Percentiles rank a stretch among this genome's conserved stretches.
phyloP scores from a whole-genome alignment of 2,113 vertebrate genomes.

The Paraplagusia blochii region DNA sequence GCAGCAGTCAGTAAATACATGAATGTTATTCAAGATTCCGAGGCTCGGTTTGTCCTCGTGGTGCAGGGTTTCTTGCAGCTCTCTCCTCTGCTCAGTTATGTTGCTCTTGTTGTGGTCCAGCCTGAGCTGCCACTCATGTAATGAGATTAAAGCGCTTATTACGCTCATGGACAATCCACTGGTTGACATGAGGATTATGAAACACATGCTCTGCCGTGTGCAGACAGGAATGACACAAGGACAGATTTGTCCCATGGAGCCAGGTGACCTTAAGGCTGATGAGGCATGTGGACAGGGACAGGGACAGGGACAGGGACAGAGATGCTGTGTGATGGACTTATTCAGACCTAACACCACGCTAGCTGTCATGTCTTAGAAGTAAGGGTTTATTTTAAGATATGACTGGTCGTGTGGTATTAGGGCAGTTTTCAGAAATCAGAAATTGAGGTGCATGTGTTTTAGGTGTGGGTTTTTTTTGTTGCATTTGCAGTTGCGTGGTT shows the following conservation, averaged over 20 bases:
- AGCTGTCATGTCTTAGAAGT: constrained; percentile 1
- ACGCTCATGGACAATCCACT: constrained; percentile 41
- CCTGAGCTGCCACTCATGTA: constrained; percentile 49
- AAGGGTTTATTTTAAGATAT: constrained; percentile 1
- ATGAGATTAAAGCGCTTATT: constrained; percentile 64
- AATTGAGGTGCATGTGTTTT: too few relatives aligned
- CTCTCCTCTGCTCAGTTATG: constrained; percentile 32
- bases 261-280: constrained; percentile 37
- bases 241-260: constrained; percentile 41
- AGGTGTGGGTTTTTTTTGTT: too few relatives aligned
- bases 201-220: constrained; percentile 62
- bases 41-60: too few relatives aligned
- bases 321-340: neutral
- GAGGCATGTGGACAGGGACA: constrained; percentile 1
- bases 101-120: constrained; percentile 22
- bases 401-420: too few relatives aligned
- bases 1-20: too few relatives aligned
- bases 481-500: too few relatives aligned
- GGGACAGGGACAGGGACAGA: neutral
- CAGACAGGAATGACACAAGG: constrained; percentile 24
- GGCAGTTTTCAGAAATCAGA: too few relatives aligned
- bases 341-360: constrained; percentile 12
- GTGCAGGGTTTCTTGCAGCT: neutral
- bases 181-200: constrained; percentile 69
- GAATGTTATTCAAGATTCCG: too few relatives aligned